Conservation (phyloP, 2,888 invertebrate species). For the Coenonympha arcania region DNA sequence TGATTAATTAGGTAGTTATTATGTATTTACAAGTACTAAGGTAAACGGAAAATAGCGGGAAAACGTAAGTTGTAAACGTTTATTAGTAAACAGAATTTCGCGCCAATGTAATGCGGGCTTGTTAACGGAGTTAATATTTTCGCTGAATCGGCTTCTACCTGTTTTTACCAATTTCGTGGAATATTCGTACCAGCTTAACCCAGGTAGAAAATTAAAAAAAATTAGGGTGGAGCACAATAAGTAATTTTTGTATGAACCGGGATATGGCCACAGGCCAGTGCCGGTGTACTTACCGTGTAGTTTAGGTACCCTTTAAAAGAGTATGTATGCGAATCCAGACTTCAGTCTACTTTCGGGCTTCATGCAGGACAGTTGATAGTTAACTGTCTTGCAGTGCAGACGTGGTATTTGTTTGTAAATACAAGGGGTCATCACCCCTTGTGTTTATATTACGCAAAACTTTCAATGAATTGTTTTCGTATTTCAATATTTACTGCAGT, state of each 20-base stretch:
- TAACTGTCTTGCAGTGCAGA: constrained; percentile 31
- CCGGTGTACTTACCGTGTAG: constrained; percentile 38
- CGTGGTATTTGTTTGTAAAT: constrained; percentile 55
- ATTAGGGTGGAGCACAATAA: constrained; percentile 45
- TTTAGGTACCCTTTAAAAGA: constrained; percentile 61
- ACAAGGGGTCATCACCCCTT: constrained; percentile 50
- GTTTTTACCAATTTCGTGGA: constrained; percentile 39
- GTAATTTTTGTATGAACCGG: constrained; percentile 56
- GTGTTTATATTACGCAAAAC: constrained; percentile 32
- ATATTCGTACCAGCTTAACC: constrained; percentile 28
- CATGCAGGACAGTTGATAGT: constrained; percentile 54
- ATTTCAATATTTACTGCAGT: not conserved
- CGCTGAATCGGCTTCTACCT: constrained; percentile 38
- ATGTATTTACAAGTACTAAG: constrained; percentile 16
- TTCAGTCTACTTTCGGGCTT: constrained; percentile 66
- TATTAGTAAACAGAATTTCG: constrained; percentile 60
- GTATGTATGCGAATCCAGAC: constrained; percentile 59
- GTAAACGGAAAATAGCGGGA: constrained; percentile 44
- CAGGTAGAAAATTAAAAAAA: constrained; percentile 44
- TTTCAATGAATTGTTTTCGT: constrained; percentile 18
- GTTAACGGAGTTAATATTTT: constrained; percentile 40
- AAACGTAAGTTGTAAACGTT: constrained; percentile 33
- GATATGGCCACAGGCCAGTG: constrained; percentile 62
- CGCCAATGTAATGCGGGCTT: constrained; percentile 50
- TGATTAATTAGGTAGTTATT: constrained; percentile 14